Percentiles rank a stretch among this genome's conserved stretches.
Evolutionary conservation across 2,888 invertebrate genomes (phyloP).

Genomic region (Sarcophaga variegata): DNA sequence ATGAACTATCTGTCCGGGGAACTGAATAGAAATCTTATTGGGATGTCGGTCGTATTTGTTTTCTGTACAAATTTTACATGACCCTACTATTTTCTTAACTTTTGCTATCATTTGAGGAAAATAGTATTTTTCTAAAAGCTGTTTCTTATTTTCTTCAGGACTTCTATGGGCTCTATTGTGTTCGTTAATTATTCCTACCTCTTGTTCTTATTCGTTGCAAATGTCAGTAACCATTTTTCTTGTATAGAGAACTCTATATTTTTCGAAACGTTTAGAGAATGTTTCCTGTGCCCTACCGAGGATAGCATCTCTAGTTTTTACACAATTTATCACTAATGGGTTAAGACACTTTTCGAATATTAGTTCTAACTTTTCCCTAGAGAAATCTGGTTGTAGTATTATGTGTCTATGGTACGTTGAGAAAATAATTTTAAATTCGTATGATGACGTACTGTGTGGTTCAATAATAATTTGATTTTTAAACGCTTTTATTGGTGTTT

Average conservation of each 20-base stretch:
- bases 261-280: constrained; percentile 1
- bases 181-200: constrained; percentile 35
- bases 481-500: constrained; percentile 14
- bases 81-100: not conserved
- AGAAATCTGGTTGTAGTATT: constrained; percentile 29
- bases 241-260: constrained; percentile 30
- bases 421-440: too few relatives aligned
- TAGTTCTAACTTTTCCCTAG: constrained; percentile 19
- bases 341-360: constrained; percentile 42
- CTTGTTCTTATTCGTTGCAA: constrained; percentile 32
- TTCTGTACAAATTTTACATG: constrained; percentile 12
- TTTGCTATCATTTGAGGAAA: too few relatives aligned
- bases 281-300: constrained; percentile 17
- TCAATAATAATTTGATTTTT: too few relatives aligned
- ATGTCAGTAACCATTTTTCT: constrained; percentile 36
- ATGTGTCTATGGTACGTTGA: constrained; percentile 38
- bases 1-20: not conserved
- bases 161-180: constrained; percentile 52
- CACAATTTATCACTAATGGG: constrained; percentile 42
- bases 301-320: constrained; percentile 34
- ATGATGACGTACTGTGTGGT: too few relatives aligned
- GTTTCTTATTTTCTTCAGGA: constrained; percentile 39
- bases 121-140: not conserved
- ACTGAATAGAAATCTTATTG: not conserved
- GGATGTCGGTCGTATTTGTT: constrained; percentile 12